phyloP scores from a whole-genome alignment of 2,888 invertebrate genomes.

The Tenthredo distinguenda region DNA sequence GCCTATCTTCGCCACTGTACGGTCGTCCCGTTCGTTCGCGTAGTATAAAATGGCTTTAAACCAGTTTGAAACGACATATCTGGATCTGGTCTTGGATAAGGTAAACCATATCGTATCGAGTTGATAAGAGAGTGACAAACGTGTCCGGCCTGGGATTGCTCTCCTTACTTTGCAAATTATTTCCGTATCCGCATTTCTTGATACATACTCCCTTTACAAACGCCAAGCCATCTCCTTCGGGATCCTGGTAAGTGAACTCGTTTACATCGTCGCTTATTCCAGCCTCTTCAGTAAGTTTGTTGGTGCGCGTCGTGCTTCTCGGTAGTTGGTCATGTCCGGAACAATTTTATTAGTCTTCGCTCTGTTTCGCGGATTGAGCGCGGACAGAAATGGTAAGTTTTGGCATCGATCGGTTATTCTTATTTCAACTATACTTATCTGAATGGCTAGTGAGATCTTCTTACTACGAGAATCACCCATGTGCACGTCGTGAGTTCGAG shows the following conservation, averaged over 20 bases:
- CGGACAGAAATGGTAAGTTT: slow-evolving; percentile 40
- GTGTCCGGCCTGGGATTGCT: slow-evolving; percentile 11
- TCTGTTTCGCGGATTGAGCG: slow-evolving; percentile 16
- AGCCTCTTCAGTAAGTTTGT: slow-evolving; percentile 33
- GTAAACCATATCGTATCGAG: slow-evolving; percentile 34
- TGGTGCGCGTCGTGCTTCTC: slow-evolving; percentile 19
- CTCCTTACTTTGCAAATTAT: slow-evolving; percentile 10
- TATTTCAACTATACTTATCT: background rate
- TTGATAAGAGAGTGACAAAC: slow-evolving; percentile 36
- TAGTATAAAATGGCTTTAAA: slow-evolving; percentile 29
- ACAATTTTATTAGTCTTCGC: slow-evolving; percentile 19
- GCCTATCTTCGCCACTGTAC: slow-evolving; percentile 27
- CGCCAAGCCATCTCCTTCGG: slow-evolving; percentile 24
- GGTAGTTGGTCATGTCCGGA: slow-evolving; percentile 18
- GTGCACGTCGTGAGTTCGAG: background rate
- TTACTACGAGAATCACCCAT: background rate
- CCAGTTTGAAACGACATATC: slow-evolving; percentile 39
- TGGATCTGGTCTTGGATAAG: slow-evolving; percentile 28
- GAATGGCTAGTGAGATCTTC: background rate
- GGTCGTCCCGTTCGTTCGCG: slow-evolving; percentile 17
- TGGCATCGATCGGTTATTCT: background rate
- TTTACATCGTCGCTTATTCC: slow-evolving; percentile 20
- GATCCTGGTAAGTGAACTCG: slow-evolving; percentile 4
- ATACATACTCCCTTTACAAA: slow-evolving; percentile 21
- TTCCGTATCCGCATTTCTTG: slow-evolving; percentile 50